Base-by-base conservation (phyloP, 2,797 vertebrate genomes). In the Anguilla marmorata region DNA sequence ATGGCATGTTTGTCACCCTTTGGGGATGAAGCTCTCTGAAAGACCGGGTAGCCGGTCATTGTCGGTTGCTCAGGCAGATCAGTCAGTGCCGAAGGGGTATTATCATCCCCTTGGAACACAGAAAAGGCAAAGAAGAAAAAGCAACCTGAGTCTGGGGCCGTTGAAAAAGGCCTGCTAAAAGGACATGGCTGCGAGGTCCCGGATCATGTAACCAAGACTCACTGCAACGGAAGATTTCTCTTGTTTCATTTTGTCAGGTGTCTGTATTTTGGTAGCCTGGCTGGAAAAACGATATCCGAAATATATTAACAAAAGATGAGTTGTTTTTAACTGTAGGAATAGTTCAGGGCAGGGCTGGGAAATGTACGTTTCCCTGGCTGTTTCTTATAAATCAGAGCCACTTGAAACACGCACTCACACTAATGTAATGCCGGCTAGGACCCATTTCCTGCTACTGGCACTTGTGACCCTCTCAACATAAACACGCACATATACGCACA, bases 241-340 rank as follows among this genome's bases (percentile, higher is more conserved):
- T 92, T 91, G 91, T 94, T 94, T 91, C 93, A 66, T 82, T 93
- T 90, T 92, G 93, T 94, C 93, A 93, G 91, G 94, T 94, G 93
- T 93, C 91, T 89, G 89, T 94, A 93, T 94, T 94, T 94, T 93
- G 91, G 92, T 93, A 92, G 89, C 91, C 80, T 16, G 85, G 86
- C 86, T 90, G 88, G 93, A 92, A 94, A 95, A 89, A 74, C 87
- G 92, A 94, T 93, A 93, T 90, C 60, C 1, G 9, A 50, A 60
- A 48, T 87, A 27, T 84, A 84, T 87, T 84, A 83, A 14, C 12
- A 87, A 37, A 41, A 91, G 90, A 91, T 91, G 45, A 3, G 11
- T 7, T 92, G 90, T 92, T 90, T 90, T 58, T 54, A n/a, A 41
- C 52, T 37, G n/a, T 82, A 76, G 72, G 45, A 82, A 82, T 82